Evolutionary conservation across 2,888 invertebrate species (phyloP).

Genomic region (Ichneumoninae sp.): DNA sequence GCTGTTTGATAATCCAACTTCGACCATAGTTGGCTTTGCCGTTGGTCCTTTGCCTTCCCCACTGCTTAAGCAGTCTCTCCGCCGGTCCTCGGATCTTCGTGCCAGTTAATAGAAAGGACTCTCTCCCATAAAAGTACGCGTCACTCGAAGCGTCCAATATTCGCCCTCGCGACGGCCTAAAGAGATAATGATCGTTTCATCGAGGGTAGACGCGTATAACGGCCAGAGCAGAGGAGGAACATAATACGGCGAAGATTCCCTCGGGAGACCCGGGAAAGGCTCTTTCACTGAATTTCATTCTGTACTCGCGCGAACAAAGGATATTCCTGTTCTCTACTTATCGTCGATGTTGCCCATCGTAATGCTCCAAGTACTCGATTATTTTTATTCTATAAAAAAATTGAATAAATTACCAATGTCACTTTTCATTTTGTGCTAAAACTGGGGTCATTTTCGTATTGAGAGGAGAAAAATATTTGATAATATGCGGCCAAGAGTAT

Average conservation of each 20-base stretch:
- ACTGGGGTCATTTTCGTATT: not conserved
- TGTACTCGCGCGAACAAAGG: slow-evolving; percentile 46
- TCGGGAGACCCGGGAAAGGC: slow-evolving; percentile 70
- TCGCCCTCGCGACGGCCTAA: slow-evolving; percentile 71
- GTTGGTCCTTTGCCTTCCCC: slow-evolving; percentile 19
- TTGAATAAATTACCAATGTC: not conserved
- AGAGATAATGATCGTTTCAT: slow-evolving; percentile 81
- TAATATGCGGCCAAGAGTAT: too few species aligned
- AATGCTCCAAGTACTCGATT: too few species aligned
- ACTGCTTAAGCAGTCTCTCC: slow-evolving; percentile 10
- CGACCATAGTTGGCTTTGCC: slow-evolving; percentile 23
- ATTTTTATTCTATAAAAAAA: not conserved
- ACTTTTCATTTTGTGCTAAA: not conserved
- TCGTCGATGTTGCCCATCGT: slow-evolving; percentile 17
- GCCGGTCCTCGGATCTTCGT: slow-evolving; percentile 29
- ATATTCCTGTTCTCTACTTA: slow-evolving; percentile 19
- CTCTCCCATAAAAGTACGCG: slow-evolving; percentile 38
- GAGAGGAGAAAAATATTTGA: too few species aligned
- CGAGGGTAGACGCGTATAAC: slow-evolving; percentile 69
- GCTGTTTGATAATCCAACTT: slow-evolving; percentile 31
- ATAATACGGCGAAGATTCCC: slow-evolving; percentile 80
- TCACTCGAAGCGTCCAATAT: slow-evolving; percentile 60
- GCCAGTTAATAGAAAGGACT: slow-evolving; percentile 51
- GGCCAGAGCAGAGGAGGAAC: slow-evolving; percentile 73
- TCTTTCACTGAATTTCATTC: slow-evolving; percentile 26